Conservation (phyloP, 1,140 invertebrate genomes). For the Diorhabda sublineata region DNA sequence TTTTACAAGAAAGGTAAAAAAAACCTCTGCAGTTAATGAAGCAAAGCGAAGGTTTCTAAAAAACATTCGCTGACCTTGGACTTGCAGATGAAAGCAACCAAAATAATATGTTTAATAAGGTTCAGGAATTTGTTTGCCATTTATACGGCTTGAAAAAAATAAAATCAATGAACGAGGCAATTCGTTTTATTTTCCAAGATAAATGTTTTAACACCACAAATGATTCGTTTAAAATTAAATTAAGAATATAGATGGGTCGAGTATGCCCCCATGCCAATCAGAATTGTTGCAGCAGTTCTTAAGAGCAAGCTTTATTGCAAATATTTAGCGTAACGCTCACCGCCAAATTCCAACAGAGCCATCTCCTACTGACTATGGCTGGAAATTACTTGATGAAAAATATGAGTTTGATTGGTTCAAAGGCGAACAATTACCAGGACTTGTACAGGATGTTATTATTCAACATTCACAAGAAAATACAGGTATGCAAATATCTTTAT, state of each 20-base stretch:
- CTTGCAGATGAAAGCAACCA: conserved; percentile 16
- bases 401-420: conserved; percentile 18
- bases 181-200: conserved; percentile 12
- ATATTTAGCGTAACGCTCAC: conserved; percentile 12
- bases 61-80: conserved; percentile 24
- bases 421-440: conserved; percentile 6
- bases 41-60: conserved; percentile 20
- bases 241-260: conserved; percentile 6
- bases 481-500: background rate
- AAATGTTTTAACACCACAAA: conserved; percentile 6
- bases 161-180: conserved; percentile 16
- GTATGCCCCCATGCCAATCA: conserved; percentile 7
- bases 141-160: conserved; percentile 16
- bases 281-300: conserved; percentile 15
- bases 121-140: conserved; percentile 19
- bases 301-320: background rate
- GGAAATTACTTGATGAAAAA: conserved; percentile 12
- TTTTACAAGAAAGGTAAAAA: conserved; percentile 23
- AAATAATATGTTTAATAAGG: conserved; percentile 15
- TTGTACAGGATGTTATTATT: conserved; percentile 3
- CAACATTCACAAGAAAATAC: conserved; percentile 3
- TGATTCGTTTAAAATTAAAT: conserved; percentile 11
- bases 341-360: conserved; percentile 1
- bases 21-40: conserved; percentile 15
- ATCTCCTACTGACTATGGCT: conserved; percentile 9